These are phyloP conservation scores for Proteles cristata DNA, from an alignment of 2,113 vertebrate genomes.

Conservation along the genomic window DNA sequence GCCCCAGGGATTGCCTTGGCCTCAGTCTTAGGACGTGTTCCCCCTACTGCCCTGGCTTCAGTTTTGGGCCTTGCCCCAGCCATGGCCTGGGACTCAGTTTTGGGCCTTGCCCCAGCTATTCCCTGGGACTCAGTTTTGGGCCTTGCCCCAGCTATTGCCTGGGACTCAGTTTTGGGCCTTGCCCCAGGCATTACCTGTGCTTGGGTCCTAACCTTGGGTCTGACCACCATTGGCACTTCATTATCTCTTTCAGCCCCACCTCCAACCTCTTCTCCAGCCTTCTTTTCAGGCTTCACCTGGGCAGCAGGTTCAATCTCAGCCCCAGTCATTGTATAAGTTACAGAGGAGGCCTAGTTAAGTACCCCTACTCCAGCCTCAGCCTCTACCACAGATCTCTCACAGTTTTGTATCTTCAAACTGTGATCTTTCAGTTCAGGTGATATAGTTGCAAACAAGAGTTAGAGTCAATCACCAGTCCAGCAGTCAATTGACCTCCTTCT, in stretches of 20 bases:
- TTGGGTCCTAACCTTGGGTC: conserved; percentile 71
- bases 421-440: neutral
- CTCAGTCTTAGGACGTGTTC: conserved; percentile 66
- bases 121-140: conserved; percentile 28
- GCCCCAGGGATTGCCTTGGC: conserved; percentile 42
- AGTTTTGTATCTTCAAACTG: conserved; percentile 15
- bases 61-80: conserved; percentile 36
- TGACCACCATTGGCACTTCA: conserved; percentile 68
- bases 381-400: neutral
- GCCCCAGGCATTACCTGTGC: neutral
- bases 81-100: neutral
- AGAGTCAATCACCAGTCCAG: neutral
- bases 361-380: neutral
- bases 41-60: conserved; percentile 39
- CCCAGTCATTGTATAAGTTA: conserved; percentile 64
- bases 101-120: conserved; percentile 26
- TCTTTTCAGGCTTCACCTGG: conserved; percentile 53
- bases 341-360: neutral
- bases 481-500: neutral
- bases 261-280: conserved; percentile 21
- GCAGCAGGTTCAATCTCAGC: conserved; percentile 48
- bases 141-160: conserved; percentile 3
- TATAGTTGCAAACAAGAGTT: neutral
- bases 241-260: conserved; percentile 48
- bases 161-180: conserved; percentile 59